Conservation (phyloP, 2,113 vertebrate species). For the Aviceda subcristata region DNA sequence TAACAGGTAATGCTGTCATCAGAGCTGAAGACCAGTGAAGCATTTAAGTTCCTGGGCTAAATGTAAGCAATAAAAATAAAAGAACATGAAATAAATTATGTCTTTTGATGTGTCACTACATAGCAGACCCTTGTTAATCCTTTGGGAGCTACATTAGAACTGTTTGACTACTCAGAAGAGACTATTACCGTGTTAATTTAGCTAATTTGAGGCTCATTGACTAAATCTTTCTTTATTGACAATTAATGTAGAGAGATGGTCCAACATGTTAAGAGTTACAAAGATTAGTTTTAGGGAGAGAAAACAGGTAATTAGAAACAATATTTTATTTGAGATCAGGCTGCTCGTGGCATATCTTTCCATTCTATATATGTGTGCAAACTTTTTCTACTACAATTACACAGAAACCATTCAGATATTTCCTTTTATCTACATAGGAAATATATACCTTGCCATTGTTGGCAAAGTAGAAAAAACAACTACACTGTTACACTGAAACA, state of each 20-base stretch:
- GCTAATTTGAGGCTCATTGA: constrained; percentile 7
- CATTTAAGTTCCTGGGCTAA: constrained; percentile 9
- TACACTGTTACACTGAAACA: background rate
- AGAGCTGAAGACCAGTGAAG: constrained; percentile 37
- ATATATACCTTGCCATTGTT: background rate
- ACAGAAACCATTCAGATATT: background rate
- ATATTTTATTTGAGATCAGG: background rate
- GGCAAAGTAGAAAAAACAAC: background rate
- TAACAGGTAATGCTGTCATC: background rate
- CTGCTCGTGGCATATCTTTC: background rate
- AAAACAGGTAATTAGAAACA: background rate
- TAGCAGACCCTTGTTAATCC: background rate
- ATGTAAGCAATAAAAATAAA: background rate
- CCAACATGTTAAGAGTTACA: background rate
- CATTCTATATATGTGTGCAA: background rate
- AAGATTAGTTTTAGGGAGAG: background rate
- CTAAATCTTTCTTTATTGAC: constrained; percentile 1
- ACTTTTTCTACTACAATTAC: background rate
- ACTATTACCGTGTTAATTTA: constrained; percentile 42
- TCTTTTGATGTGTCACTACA: background rate
- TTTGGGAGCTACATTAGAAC: background rate
- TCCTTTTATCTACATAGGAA: background rate
- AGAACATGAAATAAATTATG: background rate
- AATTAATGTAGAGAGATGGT: background rate
- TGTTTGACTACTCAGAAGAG: background rate